Conservation (phyloP, 2,113 vertebrate species). For the Coturnix japonica region DNA sequence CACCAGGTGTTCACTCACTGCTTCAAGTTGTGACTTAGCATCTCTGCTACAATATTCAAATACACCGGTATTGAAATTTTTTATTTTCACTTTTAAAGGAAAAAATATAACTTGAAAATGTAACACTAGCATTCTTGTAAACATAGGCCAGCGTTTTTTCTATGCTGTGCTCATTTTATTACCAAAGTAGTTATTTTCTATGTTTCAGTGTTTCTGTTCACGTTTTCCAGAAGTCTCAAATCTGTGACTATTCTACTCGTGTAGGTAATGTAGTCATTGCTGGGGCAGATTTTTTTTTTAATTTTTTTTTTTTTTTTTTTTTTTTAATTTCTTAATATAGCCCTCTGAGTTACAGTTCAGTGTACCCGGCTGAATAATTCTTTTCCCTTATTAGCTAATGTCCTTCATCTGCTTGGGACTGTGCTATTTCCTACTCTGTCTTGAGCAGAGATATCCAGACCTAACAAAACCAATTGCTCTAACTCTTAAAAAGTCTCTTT, state of each 20-base stretch:
- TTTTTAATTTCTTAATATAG: background rate
- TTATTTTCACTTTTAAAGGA: background rate
- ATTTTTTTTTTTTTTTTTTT: background rate
- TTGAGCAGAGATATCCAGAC: background rate
- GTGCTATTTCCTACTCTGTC: background rate
- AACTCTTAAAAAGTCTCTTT: background rate
- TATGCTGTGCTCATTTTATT: background rate
- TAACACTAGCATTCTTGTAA: background rate
- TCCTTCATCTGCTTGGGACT: background rate
- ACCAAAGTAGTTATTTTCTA: background rate
- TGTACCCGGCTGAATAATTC: background rate
- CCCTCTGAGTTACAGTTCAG: background rate
- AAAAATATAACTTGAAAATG: background rate
- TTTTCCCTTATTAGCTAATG: slow-evolving; percentile 3
- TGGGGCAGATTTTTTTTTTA: background rate
- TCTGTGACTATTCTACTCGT: background rate
- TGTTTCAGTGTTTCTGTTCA: background rate
- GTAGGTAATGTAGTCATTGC: background rate
- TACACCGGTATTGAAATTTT: background rate
- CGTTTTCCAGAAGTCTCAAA: background rate
- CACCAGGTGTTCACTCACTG: too few species aligned
- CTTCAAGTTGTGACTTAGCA: too few species aligned
- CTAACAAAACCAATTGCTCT: background rate
- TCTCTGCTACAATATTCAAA: background rate
- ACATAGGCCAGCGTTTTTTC: background rate